A percentile compares a stretch with the other conserved stretches of the same genome.
Evolutionary conservation across 2,888 invertebrate genomes (phyloP).

Genomic region (Noctua fimbriata): DNA sequence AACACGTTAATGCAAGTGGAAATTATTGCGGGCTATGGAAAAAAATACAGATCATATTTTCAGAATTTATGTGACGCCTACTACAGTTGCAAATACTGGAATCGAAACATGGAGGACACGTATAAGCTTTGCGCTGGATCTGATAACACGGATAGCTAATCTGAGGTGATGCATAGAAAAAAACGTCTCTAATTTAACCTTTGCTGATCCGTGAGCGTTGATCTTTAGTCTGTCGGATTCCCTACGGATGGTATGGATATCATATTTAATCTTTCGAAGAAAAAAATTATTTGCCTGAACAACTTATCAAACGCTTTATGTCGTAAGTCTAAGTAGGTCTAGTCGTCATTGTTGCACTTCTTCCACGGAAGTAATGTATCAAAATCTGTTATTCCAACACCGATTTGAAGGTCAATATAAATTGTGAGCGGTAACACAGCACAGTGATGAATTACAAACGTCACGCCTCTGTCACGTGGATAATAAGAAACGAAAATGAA

Average conservation of each 20-base stretch:
- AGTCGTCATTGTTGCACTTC: background rate
- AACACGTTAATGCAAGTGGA: background rate
- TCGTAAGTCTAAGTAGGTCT: background rate
- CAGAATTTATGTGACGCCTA: background rate
- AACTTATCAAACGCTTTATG: background rate
- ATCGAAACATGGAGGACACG: background rate
- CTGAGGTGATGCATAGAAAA: background rate
- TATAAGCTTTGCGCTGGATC: background rate
- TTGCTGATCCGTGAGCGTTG: background rate
- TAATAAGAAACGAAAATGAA: constrained; percentile 4
- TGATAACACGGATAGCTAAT: background rate
- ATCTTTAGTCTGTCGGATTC: background rate
- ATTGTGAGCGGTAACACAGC: constrained; percentile 5
- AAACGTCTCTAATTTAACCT: background rate
- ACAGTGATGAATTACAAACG: constrained; percentile 8
- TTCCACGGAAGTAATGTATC: constrained; percentile 16
- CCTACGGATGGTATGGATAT: background rate
- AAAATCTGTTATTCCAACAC: background rate
- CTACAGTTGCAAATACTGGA: no score
- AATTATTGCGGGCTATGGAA: background rate
- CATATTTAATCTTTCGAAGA: background rate
- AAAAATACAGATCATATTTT: background rate
- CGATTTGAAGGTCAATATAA: constrained; percentile 24
- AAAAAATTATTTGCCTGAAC: background rate
- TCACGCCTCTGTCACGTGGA: constrained; percentile 19